Percentiles rank a stretch among this genome's conserved stretches.
phyloP scores from a whole-genome alignment of 1,140 invertebrate genomes.

The Hycleus phaleratus region DNA sequence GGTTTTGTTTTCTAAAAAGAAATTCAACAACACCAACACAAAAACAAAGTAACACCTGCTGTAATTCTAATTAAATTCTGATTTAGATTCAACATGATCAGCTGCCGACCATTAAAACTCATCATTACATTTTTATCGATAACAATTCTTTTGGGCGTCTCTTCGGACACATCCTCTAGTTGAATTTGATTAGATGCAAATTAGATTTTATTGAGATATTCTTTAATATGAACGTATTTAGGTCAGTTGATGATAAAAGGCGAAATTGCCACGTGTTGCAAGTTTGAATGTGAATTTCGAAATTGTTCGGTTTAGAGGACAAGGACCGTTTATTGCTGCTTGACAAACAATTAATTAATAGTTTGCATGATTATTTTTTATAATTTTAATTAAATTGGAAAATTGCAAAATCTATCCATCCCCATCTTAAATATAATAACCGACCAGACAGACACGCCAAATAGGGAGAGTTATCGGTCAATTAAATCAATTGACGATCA shows the following conservation, averaged over 20 bases:
- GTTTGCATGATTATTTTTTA: too few relatives aligned
- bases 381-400: too few relatives aligned
- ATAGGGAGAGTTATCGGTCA: too few relatives aligned
- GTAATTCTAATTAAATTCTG: conserved; percentile 19
- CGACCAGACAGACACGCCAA: too few relatives aligned
- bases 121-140: background rate
- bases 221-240: conserved; percentile 8
- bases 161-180: background rate
- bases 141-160: conserved; percentile 1
- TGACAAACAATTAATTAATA: too few relatives aligned
- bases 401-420: too few relatives aligned
- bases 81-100: conserved; percentile 17
- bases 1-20: background rate
- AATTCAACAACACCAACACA: conserved; percentile 4
- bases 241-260: conserved; percentile 19
- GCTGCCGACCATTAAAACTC: conserved; percentile 7
- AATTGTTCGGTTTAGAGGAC: conserved; percentile 3
- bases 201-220: conserved; percentile 1
- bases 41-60: conserved; percentile 6
- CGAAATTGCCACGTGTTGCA: conserved; percentile 23
- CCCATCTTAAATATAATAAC: too few relatives aligned
- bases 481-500: too few relatives aligned
- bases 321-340: background rate
- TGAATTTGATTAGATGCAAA: conserved; percentile 2
- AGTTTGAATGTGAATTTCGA: conserved; percentile 8